These are phyloP conservation scores for Cosmia pyralina DNA, from an alignment of 2,888 invertebrate genomes.

Conservation along the genomic window DNA sequence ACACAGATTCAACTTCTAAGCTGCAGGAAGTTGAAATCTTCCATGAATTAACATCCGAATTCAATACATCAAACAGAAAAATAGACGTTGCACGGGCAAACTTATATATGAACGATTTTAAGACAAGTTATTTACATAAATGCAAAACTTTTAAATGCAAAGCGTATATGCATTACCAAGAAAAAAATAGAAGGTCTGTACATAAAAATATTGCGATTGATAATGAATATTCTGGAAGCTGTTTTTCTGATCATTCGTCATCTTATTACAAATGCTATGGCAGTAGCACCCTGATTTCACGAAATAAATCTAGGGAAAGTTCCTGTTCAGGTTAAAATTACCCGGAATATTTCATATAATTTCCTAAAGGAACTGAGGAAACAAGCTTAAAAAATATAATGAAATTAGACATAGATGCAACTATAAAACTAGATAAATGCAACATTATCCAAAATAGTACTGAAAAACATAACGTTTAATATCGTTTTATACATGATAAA, in stretches of 20 bases:
- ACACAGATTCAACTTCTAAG: slow-evolving; percentile 9
- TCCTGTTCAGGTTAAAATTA: slow-evolving; percentile 57
- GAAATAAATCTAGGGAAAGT: slow-evolving; percentile 45
- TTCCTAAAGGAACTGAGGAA: slow-evolving; percentile 55
- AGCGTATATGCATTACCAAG: slow-evolving; percentile 31
- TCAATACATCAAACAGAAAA: slow-evolving; percentile 7
- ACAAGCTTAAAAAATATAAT: slow-evolving; percentile 57
- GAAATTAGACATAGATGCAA: slow-evolving; percentile 40
- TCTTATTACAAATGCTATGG: slow-evolving; percentile 38
- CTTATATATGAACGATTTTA: slow-evolving; percentile 1
- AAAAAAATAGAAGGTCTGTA: slow-evolving; percentile 28
- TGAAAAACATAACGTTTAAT: not conserved
- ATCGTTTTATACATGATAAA: too few relatives aligned
- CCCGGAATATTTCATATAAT: slow-evolving; percentile 55
- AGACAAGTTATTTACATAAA: slow-evolving; percentile 9
- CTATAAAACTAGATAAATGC: slow-evolving; percentile 3
- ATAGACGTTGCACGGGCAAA: slow-evolving; percentile 4
- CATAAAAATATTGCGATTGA: slow-evolving; percentile 30
- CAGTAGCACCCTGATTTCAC: slow-evolving; percentile 15
- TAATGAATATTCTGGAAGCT: slow-evolving; percentile 27
- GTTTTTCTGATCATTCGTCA: slow-evolving; percentile 48
- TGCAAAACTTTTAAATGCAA: slow-evolving; percentile 31
- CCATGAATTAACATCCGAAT: slow-evolving; percentile 11
- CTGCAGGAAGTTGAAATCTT: not conserved
- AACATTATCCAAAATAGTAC: slow-evolving; percentile 4